phyloP scores from a whole-genome alignment of 2,113 vertebrate species.

The Melanocharis versteri region DNA sequence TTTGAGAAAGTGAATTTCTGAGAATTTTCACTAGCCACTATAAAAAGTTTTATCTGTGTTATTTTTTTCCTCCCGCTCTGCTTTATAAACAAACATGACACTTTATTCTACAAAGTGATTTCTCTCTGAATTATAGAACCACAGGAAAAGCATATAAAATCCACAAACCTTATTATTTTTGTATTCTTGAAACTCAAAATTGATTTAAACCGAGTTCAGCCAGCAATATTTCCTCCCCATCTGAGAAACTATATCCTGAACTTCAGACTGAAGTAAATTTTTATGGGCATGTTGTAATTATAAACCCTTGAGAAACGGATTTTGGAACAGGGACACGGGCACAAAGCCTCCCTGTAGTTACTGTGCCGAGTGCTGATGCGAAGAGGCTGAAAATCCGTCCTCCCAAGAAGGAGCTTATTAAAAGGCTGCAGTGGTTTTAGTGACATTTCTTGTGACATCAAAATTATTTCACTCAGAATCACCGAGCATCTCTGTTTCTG shows the following conservation, averaged over 20 bases:
- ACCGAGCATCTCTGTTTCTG: background rate
- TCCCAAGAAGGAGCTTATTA: constrained; percentile 51
- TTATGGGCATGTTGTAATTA: constrained; percentile 53
- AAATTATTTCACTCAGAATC: constrained; percentile 41
- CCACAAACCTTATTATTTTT: constrained; percentile 61
- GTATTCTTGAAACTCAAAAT: constrained; percentile 45
- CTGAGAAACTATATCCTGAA: constrained; percentile 14
- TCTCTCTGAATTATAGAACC: constrained; percentile 47
- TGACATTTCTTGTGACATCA: constrained; percentile 42
- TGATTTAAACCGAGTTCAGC: constrained; percentile 56
- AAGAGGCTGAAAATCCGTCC: constrained; percentile 41
- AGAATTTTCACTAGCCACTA: constrained; percentile 14
- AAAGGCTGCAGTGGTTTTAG: constrained; percentile 44
- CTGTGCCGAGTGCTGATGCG: background rate
- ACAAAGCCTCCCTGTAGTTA: constrained; percentile 27
- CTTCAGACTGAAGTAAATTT: constrained; percentile 52
- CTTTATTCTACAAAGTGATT: constrained; percentile 56
- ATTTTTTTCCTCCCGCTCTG: background rate
- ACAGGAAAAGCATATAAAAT: constrained; percentile 45
- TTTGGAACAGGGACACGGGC: background rate
- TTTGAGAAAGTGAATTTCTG: background rate
- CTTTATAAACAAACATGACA: constrained; percentile 58
- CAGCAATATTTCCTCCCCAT: constrained; percentile 36
- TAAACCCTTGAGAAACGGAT: constrained; percentile 25
- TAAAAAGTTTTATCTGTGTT: constrained; percentile 37